Evolutionary conservation across 35 echinoderm and acorn worm genomes (phyloP).

Genomic region (Eucidaris tribuloides): DNA sequence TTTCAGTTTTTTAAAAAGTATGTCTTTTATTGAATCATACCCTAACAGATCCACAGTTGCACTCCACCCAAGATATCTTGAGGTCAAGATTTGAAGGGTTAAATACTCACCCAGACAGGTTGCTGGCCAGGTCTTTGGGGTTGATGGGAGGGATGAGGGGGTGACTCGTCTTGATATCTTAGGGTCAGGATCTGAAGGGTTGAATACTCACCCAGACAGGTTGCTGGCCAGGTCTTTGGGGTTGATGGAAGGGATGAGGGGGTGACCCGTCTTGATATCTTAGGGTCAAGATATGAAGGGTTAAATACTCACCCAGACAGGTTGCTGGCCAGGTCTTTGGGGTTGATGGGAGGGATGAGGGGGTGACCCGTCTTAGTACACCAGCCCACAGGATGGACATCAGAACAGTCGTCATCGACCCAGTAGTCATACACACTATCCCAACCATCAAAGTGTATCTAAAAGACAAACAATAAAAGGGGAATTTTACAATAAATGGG

Average conservation of each 20-base stretch:
- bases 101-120: neutral
- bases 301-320: neutral
- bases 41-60: no score
- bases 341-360: slow-evolving; percentile 81
- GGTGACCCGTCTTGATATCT: slow-evolving; percentile 85
- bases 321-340: slow-evolving; percentile 32
- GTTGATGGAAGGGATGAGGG: slow-evolving; percentile 78
- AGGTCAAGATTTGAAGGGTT: no score
- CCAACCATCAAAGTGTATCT: slow-evolving; percentile 99
- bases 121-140: neutral
- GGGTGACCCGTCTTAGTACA: slow-evolving; percentile 89
- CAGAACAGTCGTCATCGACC: slow-evolving; percentile 82
- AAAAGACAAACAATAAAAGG: neutral
- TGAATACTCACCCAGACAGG: neutral
- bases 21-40: no score
- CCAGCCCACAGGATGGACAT: slow-evolving; percentile 95
- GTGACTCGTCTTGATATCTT: no score
- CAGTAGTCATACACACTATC: slow-evolving; percentile 87
- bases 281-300: no score
- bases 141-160: neutral
- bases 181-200: no score
- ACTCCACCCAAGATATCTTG: no score
- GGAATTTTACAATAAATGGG: neutral
- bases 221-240: neutral
- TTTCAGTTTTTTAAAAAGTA: no score